Conservation (phyloP, 2,888 invertebrate species). For the Hecatera dysodea region DNA sequence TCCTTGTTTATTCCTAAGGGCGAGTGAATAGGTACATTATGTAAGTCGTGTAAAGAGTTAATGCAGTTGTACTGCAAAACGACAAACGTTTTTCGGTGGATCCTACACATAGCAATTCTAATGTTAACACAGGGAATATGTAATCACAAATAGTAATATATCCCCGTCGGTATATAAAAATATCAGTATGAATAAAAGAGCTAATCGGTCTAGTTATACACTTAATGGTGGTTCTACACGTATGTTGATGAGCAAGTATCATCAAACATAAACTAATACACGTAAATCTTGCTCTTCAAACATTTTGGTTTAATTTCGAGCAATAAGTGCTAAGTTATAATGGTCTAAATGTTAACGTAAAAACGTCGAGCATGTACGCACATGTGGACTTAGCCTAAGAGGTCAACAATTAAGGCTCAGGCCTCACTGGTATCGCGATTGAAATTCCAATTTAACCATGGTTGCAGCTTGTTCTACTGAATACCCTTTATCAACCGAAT, state of each 20-base stretch:
- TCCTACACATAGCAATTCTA: slow-evolving; percentile 49
- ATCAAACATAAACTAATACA: too few species aligned
- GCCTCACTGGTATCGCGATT: background rate
- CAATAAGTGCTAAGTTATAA: too few species aligned
- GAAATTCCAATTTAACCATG: background rate
- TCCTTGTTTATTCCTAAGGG: slow-evolving; percentile 40
- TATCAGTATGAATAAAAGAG: slow-evolving; percentile 20
- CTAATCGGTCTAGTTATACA: slow-evolving; percentile 22
- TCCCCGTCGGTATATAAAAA: slow-evolving; percentile 17
- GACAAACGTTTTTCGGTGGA: slow-evolving; percentile 19
- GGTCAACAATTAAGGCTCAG: slow-evolving; percentile 7
- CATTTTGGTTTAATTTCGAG: too few species aligned
- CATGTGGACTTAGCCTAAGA: background rate
- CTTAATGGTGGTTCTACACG: background rate
- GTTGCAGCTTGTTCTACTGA: background rate
- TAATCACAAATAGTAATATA: slow-evolving; percentile 31
- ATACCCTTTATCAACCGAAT: background rate
- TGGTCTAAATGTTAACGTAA: too few species aligned
- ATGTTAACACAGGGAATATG: slow-evolving; percentile 40
- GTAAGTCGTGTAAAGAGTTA: slow-evolving; percentile 37
- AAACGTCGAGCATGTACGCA: too few species aligned
- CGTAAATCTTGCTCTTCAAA: too few species aligned
- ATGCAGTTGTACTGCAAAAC: slow-evolving; percentile 35
- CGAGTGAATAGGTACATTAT: slow-evolving; percentile 39
- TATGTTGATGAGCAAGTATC: too few species aligned